phyloP scores from a whole-genome alignment of 2,113 vertebrate species.

The Lanius collurio region DNA sequence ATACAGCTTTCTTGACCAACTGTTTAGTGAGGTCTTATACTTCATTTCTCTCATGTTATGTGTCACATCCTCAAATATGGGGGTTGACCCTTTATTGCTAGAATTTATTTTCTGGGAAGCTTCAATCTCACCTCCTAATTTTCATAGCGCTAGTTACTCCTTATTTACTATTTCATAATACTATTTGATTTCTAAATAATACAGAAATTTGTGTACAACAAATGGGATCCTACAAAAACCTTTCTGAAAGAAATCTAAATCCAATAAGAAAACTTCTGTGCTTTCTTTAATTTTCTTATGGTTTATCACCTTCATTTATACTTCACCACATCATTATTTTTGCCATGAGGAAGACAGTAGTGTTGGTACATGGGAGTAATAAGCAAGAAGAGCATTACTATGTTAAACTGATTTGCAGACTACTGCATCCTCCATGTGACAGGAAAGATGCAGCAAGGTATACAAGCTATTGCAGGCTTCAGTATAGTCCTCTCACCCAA shows the following conservation, averaged over 20 bases:
- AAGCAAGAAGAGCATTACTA: background rate
- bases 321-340: background rate
- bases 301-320: background rate
- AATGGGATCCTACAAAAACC: background rate
- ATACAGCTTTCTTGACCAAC: background rate
- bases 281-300: background rate
- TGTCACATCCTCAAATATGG: background rate
- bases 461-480: background rate
- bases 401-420: background rate
- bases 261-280: background rate
- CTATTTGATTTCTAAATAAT: background rate
- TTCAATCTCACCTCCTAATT: background rate
- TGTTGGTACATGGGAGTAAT: fast-evolving
- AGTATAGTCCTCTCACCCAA: background rate
- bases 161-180: background rate
- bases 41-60: background rate
- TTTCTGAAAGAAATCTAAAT: background rate
- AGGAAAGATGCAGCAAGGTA: background rate
- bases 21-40: background rate
- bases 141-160: background rate
- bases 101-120: background rate
- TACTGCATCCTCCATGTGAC: background rate
- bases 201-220: background rate
- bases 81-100: background rate
- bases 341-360: background rate